Evolutionary conservation across 2,888 invertebrate species (phyloP).

Genomic region (Baccha elongata): DNA sequence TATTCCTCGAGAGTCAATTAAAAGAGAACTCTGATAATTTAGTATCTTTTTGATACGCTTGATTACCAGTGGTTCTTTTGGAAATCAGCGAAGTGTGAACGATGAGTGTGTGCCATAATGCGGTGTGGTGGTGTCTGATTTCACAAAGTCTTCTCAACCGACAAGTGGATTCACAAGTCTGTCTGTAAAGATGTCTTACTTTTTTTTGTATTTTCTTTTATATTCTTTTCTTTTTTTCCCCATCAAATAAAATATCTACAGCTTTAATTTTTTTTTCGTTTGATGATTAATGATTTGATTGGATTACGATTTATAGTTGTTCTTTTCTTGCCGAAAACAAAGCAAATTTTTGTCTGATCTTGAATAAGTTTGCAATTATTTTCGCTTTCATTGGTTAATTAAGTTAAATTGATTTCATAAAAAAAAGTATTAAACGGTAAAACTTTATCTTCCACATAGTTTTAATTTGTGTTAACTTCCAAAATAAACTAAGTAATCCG

Average conservation of each 20-base stretch:
- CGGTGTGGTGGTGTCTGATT: constrained; percentile 65
- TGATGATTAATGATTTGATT: constrained; percentile 28
- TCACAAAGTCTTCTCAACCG: constrained; percentile 67
- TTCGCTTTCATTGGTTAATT: constrained; percentile 1
- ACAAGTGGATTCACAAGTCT: constrained; percentile 64
- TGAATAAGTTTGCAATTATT: constrained; percentile 9
- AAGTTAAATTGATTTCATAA: background rate
- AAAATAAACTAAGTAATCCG: background rate
- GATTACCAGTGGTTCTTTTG: constrained; percentile 66
- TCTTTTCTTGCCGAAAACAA: background rate
- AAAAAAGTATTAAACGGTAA: background rate
- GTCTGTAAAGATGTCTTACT: constrained; percentile 2
- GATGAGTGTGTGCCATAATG: constrained; percentile 66
- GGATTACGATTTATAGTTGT: constrained; percentile 45
- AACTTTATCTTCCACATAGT: too few relatives aligned
- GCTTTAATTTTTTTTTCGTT: constrained; percentile 5
- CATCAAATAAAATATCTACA: constrained; percentile 30
- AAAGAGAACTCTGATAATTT: constrained; percentile 68
- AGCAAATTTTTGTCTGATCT: background rate
- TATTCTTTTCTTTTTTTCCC: background rate
- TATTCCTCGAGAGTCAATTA: constrained; percentile 60
- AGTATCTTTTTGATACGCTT: constrained; percentile 68
- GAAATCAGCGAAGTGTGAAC: constrained; percentile 68
- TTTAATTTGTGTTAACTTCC: too few relatives aligned
- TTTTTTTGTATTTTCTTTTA: constrained; percentile 15